Evolutionary conservation across 2,797 vertebrate species (phyloP).

Genomic region (Anguilla marmorata): DNA sequence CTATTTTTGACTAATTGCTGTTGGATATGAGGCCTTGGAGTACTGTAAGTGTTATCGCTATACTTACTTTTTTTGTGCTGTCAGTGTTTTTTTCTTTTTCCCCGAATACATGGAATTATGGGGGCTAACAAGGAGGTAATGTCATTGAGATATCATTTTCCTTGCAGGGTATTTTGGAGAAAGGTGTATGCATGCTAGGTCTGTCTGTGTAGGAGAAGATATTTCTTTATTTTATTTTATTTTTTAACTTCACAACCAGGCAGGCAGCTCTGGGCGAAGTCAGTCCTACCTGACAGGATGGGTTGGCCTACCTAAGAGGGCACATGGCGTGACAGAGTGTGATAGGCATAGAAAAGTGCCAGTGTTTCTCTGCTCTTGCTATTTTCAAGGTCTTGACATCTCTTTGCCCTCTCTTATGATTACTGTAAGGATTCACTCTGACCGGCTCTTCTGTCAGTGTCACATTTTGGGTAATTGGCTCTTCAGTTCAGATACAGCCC

Average conservation of each 20-base stretch:
- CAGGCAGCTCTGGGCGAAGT: neutral
- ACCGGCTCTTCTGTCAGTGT: neutral
- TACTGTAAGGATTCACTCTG: neutral
- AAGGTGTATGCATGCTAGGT: too few species aligned
- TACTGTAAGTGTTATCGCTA: neutral
- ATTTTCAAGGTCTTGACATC: conserved; percentile 29
- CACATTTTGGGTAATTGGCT: conserved; percentile 14
- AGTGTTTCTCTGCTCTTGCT: neutral
- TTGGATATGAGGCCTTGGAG: neutral
- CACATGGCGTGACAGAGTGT: neutral
- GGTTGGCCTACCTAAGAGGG: neutral
- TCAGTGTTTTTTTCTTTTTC: conserved; percentile 1
- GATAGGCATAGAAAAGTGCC: neutral
- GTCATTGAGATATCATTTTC: conserved; percentile 6
- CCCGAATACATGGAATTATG: neutral
- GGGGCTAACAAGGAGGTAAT: neutral
- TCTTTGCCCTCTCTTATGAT: neutral
- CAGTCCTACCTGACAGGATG: neutral
- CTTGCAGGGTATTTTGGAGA: neutral
- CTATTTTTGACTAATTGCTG: neutral
- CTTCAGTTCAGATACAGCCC: neutral
- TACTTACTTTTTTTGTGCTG: neutral
- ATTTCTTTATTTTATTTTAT: too few species aligned
- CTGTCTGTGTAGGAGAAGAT: neutral
- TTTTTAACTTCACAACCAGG: neutral